Evolutionary conservation across 2,113 vertebrate species (phyloP), one percentile per base, ranked within the genome.

Genomic region (Cygnus buccinator): DNA sequence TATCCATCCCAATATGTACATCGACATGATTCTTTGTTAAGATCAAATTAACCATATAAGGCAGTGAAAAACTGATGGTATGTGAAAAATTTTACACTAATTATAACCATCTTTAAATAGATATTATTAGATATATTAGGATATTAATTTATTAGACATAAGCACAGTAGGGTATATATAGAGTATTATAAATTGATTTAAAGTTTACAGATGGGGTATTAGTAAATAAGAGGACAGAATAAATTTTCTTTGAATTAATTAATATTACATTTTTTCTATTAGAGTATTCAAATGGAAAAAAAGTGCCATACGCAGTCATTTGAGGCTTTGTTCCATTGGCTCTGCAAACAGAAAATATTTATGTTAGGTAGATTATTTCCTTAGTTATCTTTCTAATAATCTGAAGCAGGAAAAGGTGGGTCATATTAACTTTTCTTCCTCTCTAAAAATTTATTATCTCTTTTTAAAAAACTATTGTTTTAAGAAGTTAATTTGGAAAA

Each of bases 301-400:
- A 97, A 92, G 88, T 70, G 97, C 98, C 99, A 98, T 99, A 99
- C 99, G 99, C 99, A 97, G 99, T 99, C 98, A 99, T 98, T 97
- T 97, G 98, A 95, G 95, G 97, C 94, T 98, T 95, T 95, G 95
- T 35, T 96, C 97, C 98, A 78, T 76, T 97, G 94, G 82, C 71
- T 97, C 99, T 99, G 99, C 61, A 97, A 98, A 98, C 41, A 99
- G 90, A 99, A 98, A 94, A 98, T 78, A 97, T 94, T 77, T 96
- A 74, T 58, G 88, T 98, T 98, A 98, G 98, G 94, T 8, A 70
- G 44, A 77, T 62, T 65, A 89, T 31, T 92, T 92, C 48, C 39
- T 89, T 89, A 83, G 43, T 58, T 71, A 76, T 44, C 58, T 84
- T 72, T 78, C 43, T 89, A 87, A 88, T 81, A 92, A 86, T 84